Percentiles rank a stretch among this genome's conserved stretches.
Evolutionary conservation across 2,113 vertebrate genomes (phyloP).

Genomic region (Macquaria australasica): DNA sequence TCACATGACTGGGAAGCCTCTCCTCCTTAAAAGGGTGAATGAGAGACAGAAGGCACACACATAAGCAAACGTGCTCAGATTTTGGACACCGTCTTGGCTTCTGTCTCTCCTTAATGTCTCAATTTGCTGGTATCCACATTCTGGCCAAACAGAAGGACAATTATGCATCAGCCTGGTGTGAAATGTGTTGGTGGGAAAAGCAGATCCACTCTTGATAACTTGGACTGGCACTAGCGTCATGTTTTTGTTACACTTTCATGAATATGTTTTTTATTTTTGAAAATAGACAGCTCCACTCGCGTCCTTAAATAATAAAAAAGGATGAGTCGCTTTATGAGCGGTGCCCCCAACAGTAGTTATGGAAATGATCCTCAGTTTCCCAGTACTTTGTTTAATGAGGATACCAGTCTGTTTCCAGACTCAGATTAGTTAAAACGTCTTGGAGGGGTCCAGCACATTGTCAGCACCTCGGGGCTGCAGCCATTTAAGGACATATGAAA

Average conservation of each 20-base stretch:
- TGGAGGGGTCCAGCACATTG: neutral
- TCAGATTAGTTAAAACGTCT: neutral
- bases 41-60: slow-evolving; percentile 45
- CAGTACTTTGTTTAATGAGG: slow-evolving; percentile 23
- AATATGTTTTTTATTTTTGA: slow-evolving; percentile 26
- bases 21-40: slow-evolving; percentile 40
- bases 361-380: slow-evolving; percentile 3
- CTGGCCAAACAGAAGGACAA: slow-evolving; percentile 66
- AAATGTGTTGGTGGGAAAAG: slow-evolving; percentile 57
- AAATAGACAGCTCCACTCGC: slow-evolving; percentile 19
- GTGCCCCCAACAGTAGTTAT: neutral
- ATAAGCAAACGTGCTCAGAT: slow-evolving; percentile 30
- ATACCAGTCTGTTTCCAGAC: neutral
- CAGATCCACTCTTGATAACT: slow-evolving; percentile 39
- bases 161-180: slow-evolving; percentile 63
- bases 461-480: neutral
- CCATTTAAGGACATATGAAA: neutral
- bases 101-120: slow-evolving; percentile 54
- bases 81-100: slow-evolving; percentile 42
- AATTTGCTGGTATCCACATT: slow-evolving; percentile 58
- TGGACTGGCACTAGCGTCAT: slow-evolving; percentile 16
- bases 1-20: slow-evolving; percentile 5
- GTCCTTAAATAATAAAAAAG: slow-evolving; percentile 18
- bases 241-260: slow-evolving; percentile 36
- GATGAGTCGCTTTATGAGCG: slow-evolving; percentile 5